Base-by-base conservation (phyloP, 2,888 invertebrate species). In the Leptarthrus brevirostris region DNA sequence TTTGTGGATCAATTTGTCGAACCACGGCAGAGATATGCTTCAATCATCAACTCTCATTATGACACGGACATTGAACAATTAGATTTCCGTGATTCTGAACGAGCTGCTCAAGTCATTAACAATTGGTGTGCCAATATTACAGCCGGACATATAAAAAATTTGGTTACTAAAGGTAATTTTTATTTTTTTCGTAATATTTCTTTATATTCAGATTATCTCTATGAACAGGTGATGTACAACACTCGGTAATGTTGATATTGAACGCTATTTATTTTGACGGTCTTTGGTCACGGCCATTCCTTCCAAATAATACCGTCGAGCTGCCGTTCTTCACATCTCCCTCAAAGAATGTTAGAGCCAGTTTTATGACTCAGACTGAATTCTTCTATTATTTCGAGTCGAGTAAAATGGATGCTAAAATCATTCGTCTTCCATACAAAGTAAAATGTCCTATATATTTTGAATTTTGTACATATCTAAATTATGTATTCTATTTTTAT, bases 211-310 rank as follows among this genome's bases (percentile, higher is more conserved):
- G 26, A 44, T 47, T 44, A 12, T 72, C 5, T 30, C 8, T 30
- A 6, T 30, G 4, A 6, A 30, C 8, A 30, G 30, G 8, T 30
- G 30, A 30, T 30, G 5, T 30, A 6, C 30, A 30, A 30, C 5
- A 8, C 4, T 30, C 30, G 1, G 30, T 30, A 6, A 87, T 94
- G 81, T 79, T 95, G 52, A 83, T 94, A 47, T 86, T 92, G 30
- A 95, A 93, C 83, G 91, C 92, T 0, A 85, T 95, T 30, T 94
- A 90, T 85, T 95, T 94, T 87, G 92, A 93, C 81, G 94, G 94
- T 0, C 86, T 88, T 0, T 95, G 95, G 95, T 86, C 88, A 0
- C 86, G 89, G 76, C 89, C 89, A 79, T 95, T 94, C 80, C 85
- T 88, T 0, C 87, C 87, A 16, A 89, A 89, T 74, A 84, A 85